Evolutionary conservation across 2,113 vertebrate species (phyloP).

Genomic region (Cygnus atratus): DNA sequence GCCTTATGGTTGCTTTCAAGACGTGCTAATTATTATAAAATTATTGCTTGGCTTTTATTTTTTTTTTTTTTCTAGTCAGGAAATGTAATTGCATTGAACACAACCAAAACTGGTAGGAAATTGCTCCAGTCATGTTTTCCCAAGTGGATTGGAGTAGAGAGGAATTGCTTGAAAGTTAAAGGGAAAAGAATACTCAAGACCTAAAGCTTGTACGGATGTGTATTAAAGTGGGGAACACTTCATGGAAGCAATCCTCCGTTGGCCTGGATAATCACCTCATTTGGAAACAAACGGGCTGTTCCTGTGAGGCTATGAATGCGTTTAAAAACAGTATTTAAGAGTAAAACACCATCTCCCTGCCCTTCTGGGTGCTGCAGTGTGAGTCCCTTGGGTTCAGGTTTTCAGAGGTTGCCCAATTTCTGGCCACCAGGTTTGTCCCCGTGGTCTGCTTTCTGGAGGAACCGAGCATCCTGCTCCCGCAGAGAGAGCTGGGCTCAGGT

Average conservation of each 20-base stretch:
- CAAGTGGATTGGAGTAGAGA: background rate
- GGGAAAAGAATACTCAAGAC: background rate
- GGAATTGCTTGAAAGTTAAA: background rate
- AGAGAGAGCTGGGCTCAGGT: background rate
- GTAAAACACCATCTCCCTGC: background rate
- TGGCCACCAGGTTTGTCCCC: background rate
- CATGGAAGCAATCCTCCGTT: background rate
- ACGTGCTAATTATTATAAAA: background rate
- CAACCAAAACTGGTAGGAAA: background rate
- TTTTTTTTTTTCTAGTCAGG: background rate
- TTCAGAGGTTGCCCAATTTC: background rate
- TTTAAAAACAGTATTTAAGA: background rate
- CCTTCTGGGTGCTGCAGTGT: background rate
- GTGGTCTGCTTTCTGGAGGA: background rate
- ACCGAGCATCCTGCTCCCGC: background rate
- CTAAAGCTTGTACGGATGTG: background rate
- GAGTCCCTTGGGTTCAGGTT: background rate
- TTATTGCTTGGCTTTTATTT: background rate
- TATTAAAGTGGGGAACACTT: background rate
- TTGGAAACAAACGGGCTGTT: background rate
- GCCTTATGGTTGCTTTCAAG: background rate
- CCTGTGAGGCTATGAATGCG: background rate
- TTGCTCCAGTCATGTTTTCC: background rate
- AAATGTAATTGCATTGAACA: background rate
- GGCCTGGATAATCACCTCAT: background rate